These are phyloP conservation scores for Columba livia DNA, from an alignment of 2,113 vertebrate species.

Conservation along the genomic window DNA sequence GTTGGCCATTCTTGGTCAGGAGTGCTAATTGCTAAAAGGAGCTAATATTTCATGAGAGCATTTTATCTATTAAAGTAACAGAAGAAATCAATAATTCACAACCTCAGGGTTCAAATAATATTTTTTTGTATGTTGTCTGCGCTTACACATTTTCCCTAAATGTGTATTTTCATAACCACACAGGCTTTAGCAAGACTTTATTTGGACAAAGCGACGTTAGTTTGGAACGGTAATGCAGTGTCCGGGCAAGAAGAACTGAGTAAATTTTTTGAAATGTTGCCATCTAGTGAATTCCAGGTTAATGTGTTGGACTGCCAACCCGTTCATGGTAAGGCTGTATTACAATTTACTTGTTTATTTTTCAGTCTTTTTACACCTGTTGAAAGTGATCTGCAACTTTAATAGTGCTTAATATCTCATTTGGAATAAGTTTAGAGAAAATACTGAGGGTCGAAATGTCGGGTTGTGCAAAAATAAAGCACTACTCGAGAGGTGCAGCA, in stretches of 20 bases:
- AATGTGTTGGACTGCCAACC: slow-evolving; percentile 94
- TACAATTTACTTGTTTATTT: background rate
- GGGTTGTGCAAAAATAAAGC: background rate
- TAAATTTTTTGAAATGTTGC: slow-evolving; percentile 95
- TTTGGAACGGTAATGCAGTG: slow-evolving; percentile 96
- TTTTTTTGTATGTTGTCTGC: background rate
- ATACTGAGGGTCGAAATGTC: background rate
- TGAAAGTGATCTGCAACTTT: background rate
- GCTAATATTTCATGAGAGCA: background rate
- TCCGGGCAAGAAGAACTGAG: slow-evolving; percentile 89
- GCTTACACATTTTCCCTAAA: background rate
- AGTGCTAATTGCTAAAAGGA: background rate
- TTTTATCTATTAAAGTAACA: background rate
- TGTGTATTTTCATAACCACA: background rate
- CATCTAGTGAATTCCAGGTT: slow-evolving; percentile 94
- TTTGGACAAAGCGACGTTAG: slow-evolving; percentile 90
- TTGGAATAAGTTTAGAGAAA: background rate
- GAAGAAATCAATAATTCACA: background rate
- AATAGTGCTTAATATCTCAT: background rate
- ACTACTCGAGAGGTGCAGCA: background rate
- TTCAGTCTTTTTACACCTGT: background rate
- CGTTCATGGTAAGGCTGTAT: slow-evolving; percentile 84
- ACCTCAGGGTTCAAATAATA: background rate
- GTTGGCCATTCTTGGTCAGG: background rate
- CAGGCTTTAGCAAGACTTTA: slow-evolving; percentile 91